Evolutionary conservation across 2,888 invertebrate genomes (phyloP).

Genomic region (Anoncus sp.): DNA sequence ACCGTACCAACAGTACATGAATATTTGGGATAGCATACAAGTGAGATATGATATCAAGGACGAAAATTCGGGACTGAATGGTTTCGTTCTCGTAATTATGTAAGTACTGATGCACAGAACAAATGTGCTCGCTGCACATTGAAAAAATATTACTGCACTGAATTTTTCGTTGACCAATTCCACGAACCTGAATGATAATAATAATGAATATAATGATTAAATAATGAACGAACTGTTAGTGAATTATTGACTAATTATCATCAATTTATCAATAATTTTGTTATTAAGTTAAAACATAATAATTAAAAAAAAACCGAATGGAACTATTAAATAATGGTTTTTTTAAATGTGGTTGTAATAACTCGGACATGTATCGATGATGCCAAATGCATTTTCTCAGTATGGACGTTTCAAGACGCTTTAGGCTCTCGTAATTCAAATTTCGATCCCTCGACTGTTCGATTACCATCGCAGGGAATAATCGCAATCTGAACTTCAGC

Average conservation of each 20-base stretch:
- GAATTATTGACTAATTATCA: no score
- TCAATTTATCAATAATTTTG: no score
- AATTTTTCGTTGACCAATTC: slow-evolving; percentile 53
- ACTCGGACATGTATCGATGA: slow-evolving; percentile 14
- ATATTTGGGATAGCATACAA: slow-evolving; percentile 64
- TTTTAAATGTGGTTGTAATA: no score
- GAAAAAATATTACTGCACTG: slow-evolving; percentile 51
- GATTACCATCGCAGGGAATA: not conserved
- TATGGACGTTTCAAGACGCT: not conserved
- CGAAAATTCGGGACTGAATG: slow-evolving; percentile 39
- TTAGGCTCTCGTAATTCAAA: not conserved
- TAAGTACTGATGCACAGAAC: slow-evolving; percentile 64
- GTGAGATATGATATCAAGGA: slow-evolving; percentile 30
- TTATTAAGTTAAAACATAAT: no score
- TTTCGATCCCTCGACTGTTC: not conserved
- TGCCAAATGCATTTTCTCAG: slow-evolving; percentile 8
- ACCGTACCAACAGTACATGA: slow-evolving; percentile 72
- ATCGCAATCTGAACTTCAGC: slow-evolving; percentile 22
- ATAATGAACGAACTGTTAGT: no score
- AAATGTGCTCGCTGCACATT: slow-evolving; percentile 58
- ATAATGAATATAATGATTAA: no score
- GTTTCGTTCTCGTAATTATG: slow-evolving; percentile 38
- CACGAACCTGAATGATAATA: no score
- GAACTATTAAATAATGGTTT: no score
- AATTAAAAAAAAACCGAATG: no score